Base-by-base conservation (phyloP, 2,797 vertebrate species). In the Salarias fasciatus region DNA sequence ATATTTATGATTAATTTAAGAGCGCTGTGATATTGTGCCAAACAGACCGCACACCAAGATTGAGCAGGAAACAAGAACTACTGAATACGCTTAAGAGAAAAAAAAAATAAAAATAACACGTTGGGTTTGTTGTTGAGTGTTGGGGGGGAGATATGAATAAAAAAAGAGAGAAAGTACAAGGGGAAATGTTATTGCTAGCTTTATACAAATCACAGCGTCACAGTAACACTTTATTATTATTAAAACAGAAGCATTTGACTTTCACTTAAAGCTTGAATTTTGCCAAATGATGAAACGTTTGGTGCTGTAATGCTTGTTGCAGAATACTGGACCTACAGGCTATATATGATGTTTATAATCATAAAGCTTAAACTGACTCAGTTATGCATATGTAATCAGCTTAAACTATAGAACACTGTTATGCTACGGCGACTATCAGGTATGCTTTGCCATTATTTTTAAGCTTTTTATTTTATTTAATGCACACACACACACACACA, bases 231-330 rank as follows among this genome's bases (percentile, higher is more conserved):
- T 94, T 90, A 90, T 70, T 91, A 89, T 89, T 80, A 82, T 74
- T 77, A 88, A n/a, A 88, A 85, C 63, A 88, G 86, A 86, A 91
- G 90, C 89, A 93, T 94, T 93, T 93, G 92, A 93, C 91, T 92
- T 93, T 93, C 91, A 93, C 92, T 93, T 93, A 93, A 93, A 94
- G 92, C 92, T 93, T 94, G 92, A 93, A 94, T 93, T 93, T 93
- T 94, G 92, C 93, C 92, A 94, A 94, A 94, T 94, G 91, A 92
- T 61, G 86, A 92, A 86, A 89, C 89, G 90, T 93, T 94, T 94
- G 92, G 92, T 94, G 93, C 93, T 94, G 92, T 93, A 92, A 93
- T 85, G 92, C 91, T 93, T 92, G 88, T 91, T 77, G 92, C 89
- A 87, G 88, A 92, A 93, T 93, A 94, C 92, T 94, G 93, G 92